phyloP scores from a whole-genome alignment of 2,113 vertebrate genomes.

The Alligator mississippiensis region DNA sequence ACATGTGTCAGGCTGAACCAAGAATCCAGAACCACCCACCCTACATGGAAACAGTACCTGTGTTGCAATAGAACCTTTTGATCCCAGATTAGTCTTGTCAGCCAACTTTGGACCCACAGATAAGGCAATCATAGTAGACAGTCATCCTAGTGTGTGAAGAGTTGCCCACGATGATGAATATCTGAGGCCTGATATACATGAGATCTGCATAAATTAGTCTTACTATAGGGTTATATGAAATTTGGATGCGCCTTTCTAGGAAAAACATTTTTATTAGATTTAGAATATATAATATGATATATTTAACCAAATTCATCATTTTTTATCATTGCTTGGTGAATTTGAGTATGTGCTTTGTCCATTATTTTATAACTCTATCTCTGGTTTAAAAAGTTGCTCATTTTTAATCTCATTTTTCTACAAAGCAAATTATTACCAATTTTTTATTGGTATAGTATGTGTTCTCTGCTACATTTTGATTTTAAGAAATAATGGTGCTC shows the following conservation, averaged over 20 bases:
- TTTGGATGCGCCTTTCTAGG: not conserved
- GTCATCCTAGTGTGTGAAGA: no score
- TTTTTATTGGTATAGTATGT: not conserved
- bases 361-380: not conserved
- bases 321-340: not conserved
- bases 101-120: no score
- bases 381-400: not conserved
- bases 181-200: not conserved
- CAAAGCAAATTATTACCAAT: not conserved
- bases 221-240: not conserved
- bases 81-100: no score
- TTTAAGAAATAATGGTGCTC: not conserved
- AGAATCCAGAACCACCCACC: no score
- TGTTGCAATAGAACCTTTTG: no score
- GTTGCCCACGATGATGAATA: no score
- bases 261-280: not conserved
- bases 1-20: no score
- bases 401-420: not conserved
- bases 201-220: not conserved
- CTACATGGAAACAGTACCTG: no score
- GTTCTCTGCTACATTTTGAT: not conserved
- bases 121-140: no score
- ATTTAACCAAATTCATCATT: not conserved
- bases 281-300: not conserved
- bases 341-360: not conserved